Conservation (phyloP, 2,797 vertebrate genomes). For the Phrynocephalus forsythii region DNA sequence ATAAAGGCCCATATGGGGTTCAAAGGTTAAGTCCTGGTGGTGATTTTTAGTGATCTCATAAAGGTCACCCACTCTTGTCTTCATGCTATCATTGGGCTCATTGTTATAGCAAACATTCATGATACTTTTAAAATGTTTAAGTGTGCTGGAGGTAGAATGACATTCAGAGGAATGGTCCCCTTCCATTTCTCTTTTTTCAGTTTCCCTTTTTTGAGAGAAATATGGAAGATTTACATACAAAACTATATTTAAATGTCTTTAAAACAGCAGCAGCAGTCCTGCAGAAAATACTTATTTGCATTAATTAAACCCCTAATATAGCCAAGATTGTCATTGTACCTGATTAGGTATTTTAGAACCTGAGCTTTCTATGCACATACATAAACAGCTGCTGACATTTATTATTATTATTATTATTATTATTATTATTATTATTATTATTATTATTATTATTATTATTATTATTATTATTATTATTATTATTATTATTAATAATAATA, state of each 20-base stretch:
- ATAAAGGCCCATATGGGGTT: too few relatives aligned
- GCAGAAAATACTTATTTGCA: not conserved
- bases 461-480: too few relatives aligned
- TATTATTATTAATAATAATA: too few relatives aligned
- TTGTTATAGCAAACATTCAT: not conserved
- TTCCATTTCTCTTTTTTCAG: not conserved
- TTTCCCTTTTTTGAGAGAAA: not conserved
- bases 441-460: too few relatives aligned
- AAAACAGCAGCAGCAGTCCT: not conserved
- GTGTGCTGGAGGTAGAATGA: not conserved
- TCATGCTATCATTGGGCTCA: not conserved
- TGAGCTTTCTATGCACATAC: not conserved
- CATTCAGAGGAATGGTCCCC: not conserved
- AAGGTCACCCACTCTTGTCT: too few relatives aligned
- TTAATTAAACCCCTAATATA: not conserved
- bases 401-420: too few relatives aligned
- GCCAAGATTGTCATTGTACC: not conserved
- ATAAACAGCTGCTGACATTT: not conserved
- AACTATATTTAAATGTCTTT: not conserved
- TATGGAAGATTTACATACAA: not conserved
- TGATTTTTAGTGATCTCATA: too few relatives aligned
- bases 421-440: too few relatives aligned
- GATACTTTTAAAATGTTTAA: too few relatives aligned
- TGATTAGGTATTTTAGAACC: constrained; percentile 5
- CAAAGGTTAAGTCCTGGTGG: too few relatives aligned